Percentiles rank a stretch among this genome's conserved stretches.
These are phyloP conservation scores for Polypterus senegalus DNA, from an alignment of 2,113 vertebrate genomes.

Conservation along the genomic window DNA sequence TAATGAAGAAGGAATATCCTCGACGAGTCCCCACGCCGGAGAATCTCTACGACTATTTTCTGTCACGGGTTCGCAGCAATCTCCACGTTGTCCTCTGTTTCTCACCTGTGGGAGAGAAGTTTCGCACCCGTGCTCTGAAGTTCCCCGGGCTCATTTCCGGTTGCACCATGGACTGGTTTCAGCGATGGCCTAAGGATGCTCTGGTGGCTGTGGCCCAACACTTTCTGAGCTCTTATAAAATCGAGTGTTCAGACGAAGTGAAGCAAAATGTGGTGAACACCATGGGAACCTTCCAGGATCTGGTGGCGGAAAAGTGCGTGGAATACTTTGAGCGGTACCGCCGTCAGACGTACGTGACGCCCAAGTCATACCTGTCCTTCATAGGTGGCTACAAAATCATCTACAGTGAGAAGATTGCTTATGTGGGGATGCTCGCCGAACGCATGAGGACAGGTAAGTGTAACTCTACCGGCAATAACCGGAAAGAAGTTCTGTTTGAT, in stretches of 20 bases:
- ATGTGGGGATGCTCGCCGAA: conserved; percentile 48
- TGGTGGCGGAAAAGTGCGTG: conserved; percentile 57
- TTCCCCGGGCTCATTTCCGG: conserved; percentile 71
- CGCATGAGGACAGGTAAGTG: conserved; percentile 60
- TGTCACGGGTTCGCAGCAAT: conserved; percentile 56
- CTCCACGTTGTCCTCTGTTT: conserved; percentile 69
- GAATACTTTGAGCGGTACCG: conserved; percentile 68
- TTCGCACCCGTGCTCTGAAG: conserved; percentile 52
- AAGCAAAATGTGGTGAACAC: conserved; percentile 53
- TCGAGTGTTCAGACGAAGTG: conserved; percentile 59
- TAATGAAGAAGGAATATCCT: conserved; percentile 60
- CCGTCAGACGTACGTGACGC: conserved; percentile 63
- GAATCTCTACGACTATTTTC: conserved; percentile 68
- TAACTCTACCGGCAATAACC: neutral
- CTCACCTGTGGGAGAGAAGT: conserved; percentile 70
- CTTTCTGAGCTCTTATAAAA: conserved; percentile 53
- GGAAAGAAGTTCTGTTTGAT: too few species aligned
- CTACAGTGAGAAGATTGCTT: conserved; percentile 50
- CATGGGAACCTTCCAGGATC: conserved; percentile 69
- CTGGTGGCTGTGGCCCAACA: conserved; percentile 63
- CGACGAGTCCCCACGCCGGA: conserved; percentile 45
- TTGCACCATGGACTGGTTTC: conserved; percentile 75
- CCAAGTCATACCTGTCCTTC: conserved; percentile 69
- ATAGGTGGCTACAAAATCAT: conserved; percentile 62
- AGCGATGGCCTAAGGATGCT: conserved; percentile 65